phyloP scores from a whole-genome alignment of 1,140 invertebrate species.

The Pomacea maculata region DNA sequence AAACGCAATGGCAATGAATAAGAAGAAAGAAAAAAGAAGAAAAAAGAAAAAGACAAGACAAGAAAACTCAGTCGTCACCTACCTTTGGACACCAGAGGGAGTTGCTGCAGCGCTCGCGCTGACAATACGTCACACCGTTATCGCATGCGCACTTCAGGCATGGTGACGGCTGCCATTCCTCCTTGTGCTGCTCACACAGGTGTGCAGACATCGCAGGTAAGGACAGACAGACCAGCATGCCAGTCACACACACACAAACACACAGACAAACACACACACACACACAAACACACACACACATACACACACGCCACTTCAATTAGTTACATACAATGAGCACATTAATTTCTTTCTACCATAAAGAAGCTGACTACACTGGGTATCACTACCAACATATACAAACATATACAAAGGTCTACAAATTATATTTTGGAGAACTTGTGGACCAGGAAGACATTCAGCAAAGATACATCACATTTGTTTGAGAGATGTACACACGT shows the following conservation, averaged over 20 bases:
- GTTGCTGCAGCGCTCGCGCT: slow-evolving; percentile 77
- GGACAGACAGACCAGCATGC: no score
- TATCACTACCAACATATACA: no score
- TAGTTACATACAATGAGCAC: no score
- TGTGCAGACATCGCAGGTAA: not conserved
- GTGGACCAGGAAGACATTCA: no score
- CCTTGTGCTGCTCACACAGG: slow-evolving; percentile 62
- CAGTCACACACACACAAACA: not conserved
- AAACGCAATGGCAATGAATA: no score
- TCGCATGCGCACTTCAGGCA: slow-evolving; percentile 83
- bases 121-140: slow-evolving; percentile 81
- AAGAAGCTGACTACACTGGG: no score
- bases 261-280: not conserved
- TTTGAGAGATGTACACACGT: no score
- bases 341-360: no score
- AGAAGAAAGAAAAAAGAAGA: not conserved
- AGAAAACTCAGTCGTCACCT: not conserved
- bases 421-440: no score
- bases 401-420: no score
- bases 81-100: slow-evolving; percentile 48
- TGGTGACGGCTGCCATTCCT: slow-evolving; percentile 73
- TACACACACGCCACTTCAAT: no score
- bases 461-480: no score
- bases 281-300: not conserved
- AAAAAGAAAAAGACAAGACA: not conserved